Percentiles rank a stretch among this genome's conserved stretches.
Conservation (phyloP, 2,797 vertebrate genomes). For the Lerista edwardsae region DNA sequence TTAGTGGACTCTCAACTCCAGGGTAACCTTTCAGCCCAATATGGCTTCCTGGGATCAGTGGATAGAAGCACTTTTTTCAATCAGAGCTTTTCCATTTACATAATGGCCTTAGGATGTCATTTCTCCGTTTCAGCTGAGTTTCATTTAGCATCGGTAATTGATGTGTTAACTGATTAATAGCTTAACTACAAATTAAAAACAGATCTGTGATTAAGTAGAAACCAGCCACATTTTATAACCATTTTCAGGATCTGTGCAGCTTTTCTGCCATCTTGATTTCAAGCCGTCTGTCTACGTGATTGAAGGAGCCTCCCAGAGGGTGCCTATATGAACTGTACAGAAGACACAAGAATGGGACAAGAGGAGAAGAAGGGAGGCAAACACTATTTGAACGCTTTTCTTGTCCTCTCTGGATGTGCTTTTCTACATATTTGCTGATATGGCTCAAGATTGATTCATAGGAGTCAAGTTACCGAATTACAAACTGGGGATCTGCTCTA, state of each 20-base stretch:
- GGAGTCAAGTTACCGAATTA: not conserved
- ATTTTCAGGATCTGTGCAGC: not conserved
- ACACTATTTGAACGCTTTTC: not conserved
- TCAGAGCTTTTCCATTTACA: not conserved
- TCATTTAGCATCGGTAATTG: not conserved
- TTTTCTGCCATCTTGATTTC: not conserved
- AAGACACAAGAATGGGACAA: not conserved
- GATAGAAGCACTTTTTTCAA: not conserved
- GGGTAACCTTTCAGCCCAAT: not conserved
- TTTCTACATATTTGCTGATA: not conserved
- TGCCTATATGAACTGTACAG: not conserved
- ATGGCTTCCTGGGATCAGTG: not conserved
- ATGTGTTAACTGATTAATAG: not conserved
- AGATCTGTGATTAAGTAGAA: not conserved
- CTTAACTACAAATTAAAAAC: not conserved
- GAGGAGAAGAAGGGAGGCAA: not conserved
- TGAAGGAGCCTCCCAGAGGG: not conserved
- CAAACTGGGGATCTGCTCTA: not conserved
- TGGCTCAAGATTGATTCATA: not conserved
- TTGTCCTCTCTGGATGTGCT: not conserved
- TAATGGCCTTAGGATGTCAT: not conserved
- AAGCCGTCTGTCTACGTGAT: not conserved
- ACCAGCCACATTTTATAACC: not conserved
- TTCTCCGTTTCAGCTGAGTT: not conserved
- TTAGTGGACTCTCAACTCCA: not conserved